A percentile compares a stretch with the other conserved stretches of the same genome.
These are phyloP conservation scores for Porites lobata DNA, from an alignment of 92 coral and sea anemone species.

Conservation along the genomic window DNA sequence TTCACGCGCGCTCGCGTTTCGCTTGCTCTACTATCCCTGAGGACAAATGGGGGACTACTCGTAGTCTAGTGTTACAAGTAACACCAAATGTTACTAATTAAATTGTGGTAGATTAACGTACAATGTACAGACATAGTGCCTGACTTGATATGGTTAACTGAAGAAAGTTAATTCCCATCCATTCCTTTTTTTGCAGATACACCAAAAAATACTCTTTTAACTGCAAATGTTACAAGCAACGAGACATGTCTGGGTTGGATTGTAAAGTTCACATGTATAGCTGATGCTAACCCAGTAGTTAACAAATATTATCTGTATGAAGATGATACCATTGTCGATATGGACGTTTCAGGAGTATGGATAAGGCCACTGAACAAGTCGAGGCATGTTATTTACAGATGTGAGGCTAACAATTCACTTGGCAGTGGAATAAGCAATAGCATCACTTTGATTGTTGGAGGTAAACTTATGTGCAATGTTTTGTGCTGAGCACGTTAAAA, in stretches of 20 bases:
- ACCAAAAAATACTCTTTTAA: background rate
- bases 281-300: background rate
- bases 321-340: background rate
- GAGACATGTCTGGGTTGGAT: background rate
- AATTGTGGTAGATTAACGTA: no score
- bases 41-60: no score
- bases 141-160: no score
- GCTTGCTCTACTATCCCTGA: no score
- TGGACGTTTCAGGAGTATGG: background rate
- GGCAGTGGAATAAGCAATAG: background rate
- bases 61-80: no score
- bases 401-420: conserved; percentile 1
- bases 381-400: background rate
- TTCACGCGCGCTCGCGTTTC: no score
- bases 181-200: background rate
- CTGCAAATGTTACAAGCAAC: background rate
- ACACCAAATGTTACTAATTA: no score
- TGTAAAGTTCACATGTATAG: background rate
- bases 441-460: background rate
- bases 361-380: background rate
- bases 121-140: no score
- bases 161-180: no score
- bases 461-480: background rate
- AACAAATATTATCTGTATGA: background rate
- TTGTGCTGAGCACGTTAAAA: no score